These are phyloP conservation scores for Neria commutata DNA, from an alignment of 2,888 invertebrate species.

Conservation along the genomic window DNA sequence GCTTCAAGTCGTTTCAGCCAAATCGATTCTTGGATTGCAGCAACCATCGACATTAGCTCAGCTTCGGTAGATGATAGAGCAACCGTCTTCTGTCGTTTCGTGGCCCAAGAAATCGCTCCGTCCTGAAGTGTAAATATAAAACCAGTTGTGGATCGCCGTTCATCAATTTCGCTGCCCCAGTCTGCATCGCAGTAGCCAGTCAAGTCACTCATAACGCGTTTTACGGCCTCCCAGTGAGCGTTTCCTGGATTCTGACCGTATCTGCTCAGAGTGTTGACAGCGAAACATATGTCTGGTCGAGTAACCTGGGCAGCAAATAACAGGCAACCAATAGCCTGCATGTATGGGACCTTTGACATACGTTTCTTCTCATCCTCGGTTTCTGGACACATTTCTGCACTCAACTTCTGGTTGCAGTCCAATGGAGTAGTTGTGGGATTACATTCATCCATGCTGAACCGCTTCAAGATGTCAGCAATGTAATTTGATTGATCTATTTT, in stretches of 20 bases:
- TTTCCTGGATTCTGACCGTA: constrained; percentile 25
- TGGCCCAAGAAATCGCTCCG: constrained; percentile 30
- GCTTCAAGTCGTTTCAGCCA: constrained; percentile 31
- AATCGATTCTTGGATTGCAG: constrained; percentile 28
- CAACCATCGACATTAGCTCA: constrained; percentile 32
- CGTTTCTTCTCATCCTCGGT: constrained; percentile 21
- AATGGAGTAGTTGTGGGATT: constrained; percentile 26
- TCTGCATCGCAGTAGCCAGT: constrained; percentile 29
- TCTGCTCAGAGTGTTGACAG: constrained; percentile 24
- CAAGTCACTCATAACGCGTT: constrained; percentile 21
- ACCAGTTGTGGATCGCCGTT: too few species aligned
- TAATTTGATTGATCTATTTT: background rate
- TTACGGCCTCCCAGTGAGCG: constrained; percentile 28
- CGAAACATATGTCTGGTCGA: constrained; percentile 26
- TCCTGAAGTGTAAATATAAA: constrained; percentile 25
- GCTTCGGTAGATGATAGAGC: constrained; percentile 32
- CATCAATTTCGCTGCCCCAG: constrained; percentile 25
- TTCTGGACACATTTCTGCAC: constrained; percentile 26
- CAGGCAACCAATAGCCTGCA: constrained; percentile 26
- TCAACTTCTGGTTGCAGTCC: constrained; percentile 27
- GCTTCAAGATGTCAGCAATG: constrained; percentile 17
- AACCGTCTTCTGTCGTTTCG: constrained; percentile 29
- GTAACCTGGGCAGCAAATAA: constrained; percentile 28
- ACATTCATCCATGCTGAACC: constrained; percentile 23
- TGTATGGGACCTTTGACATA: constrained; percentile 30